A percentile compares a stretch with the other conserved stretches of the same genome.
These are phyloP conservation scores for Drosophila kepulauana DNA, from an alignment of 1,140 invertebrate genomes.

Conservation along the genomic window DNA sequence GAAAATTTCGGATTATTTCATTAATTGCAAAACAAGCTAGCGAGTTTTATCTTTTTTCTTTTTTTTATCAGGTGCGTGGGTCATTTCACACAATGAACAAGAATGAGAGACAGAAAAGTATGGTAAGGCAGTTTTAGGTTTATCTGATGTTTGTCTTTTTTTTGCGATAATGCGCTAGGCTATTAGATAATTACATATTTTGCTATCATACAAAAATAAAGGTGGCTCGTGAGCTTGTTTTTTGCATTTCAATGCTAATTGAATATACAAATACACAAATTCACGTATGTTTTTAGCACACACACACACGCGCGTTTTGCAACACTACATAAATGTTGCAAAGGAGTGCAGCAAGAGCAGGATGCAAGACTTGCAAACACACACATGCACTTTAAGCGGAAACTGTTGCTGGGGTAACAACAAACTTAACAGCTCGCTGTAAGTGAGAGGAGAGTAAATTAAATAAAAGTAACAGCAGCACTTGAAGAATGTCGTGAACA, in stretches of 20 bases:
- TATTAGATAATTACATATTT: conserved; percentile 51
- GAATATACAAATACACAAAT: conserved; percentile 26
- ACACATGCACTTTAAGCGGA: conserved; percentile 14
- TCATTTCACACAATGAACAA: conserved; percentile 4
- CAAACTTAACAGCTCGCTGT: conserved; percentile 11
- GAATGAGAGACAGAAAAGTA: background rate
- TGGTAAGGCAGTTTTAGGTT: conserved; percentile 21
- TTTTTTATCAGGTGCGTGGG: conserved; percentile 49
- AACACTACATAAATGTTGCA: conserved; percentile 45
- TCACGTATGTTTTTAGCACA: conserved; percentile 28
- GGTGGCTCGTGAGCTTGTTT: conserved; percentile 31
- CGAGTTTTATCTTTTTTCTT: conserved; percentile 45
- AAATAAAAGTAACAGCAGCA: conserved; percentile 41
- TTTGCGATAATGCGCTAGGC: conserved; percentile 30
- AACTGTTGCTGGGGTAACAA: conserved; percentile 38
- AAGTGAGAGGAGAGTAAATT: conserved; percentile 32
- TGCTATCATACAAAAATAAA: conserved; percentile 17
- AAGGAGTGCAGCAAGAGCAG: conserved; percentile 27
- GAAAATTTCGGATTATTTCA: conserved; percentile 29
- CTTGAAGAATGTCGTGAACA: conserved; percentile 43
- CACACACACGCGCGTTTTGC: conserved; percentile 30
- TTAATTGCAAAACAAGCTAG: conserved; percentile 36
- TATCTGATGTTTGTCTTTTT: conserved; percentile 41
- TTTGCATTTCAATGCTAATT: conserved; percentile 53
- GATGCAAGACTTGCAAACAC: conserved; percentile 30